A percentile compares a stretch with the other conserved stretches of the same genome.
These are phyloP conservation scores for Thalassoma bifasciatum DNA, from an alignment of 2,113 vertebrate genomes.

Conservation along the genomic window DNA sequence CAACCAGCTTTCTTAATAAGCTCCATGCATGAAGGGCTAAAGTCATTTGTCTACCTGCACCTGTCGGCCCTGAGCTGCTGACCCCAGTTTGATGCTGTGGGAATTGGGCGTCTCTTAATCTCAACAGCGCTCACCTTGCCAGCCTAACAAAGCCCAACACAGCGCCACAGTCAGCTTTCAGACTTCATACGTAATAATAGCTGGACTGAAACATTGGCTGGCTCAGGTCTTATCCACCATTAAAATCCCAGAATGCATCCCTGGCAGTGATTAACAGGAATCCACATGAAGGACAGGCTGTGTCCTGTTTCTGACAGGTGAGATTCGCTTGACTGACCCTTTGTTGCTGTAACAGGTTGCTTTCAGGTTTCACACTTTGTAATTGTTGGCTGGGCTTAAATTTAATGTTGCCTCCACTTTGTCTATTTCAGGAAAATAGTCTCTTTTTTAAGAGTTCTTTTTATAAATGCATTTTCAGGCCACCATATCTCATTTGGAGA, in stretches of 20 bases:
- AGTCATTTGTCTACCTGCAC: constrained; percentile 58
- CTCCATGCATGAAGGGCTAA: constrained; percentile 42
- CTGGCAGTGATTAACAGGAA: constrained; percentile 55
- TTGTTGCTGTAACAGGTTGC: constrained; percentile 18
- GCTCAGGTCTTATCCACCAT: constrained; percentile 14
- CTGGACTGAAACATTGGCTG: constrained; percentile 25
- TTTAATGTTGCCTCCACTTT: constrained; percentile 32
- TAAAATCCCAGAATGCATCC: constrained; percentile 47
- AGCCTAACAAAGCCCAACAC: constrained; percentile 57
- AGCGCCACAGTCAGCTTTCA: constrained; percentile 32
- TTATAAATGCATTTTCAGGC: too few relatives aligned
- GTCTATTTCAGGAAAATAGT: constrained; percentile 3
- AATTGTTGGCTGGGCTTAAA: constrained; percentile 35
- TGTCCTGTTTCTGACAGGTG: constrained; percentile 23
- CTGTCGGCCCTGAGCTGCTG: constrained; percentile 54
- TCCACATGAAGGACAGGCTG: constrained; percentile 33
- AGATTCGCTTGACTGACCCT: constrained; percentile 15
- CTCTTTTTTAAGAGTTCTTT: constrained; percentile 21
- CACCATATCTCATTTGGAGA: too few relatives aligned
- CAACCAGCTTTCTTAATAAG: constrained; percentile 54
- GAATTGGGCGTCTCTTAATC: constrained; percentile 66
- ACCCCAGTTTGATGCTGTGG: constrained; percentile 55
- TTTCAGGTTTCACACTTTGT: constrained; percentile 49
- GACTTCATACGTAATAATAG: constrained; percentile 34
- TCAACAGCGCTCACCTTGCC: constrained; percentile 61